Evolutionary conservation across 2,888 invertebrate species (phyloP), one percentile per base, ranked within the genome.

Genomic region (Mellilla xanthometata): DNA sequence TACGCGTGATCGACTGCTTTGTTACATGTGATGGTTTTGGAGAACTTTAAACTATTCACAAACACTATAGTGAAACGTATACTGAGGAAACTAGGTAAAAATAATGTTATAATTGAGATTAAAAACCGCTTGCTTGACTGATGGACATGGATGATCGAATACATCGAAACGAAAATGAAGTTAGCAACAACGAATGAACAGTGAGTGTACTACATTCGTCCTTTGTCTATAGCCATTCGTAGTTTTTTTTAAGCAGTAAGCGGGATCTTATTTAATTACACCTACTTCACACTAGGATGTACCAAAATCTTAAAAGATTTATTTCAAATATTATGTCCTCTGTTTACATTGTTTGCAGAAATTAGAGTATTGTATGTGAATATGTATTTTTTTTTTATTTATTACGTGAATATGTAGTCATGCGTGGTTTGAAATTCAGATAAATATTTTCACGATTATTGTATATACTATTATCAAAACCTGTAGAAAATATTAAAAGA

Each of bases 91-190:
- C 72, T 79, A 70, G 62, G 56, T 63, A 72, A 80, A 77, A 76
- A 66, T 62, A 72, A 65, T 69, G 69, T 70, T 76, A 74, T 78
- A 80, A 76, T 76, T 76, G 63, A 71, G 76, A 79, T 72, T 81
- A 79, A 68, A 48, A 76, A 84, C 86, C 84, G 86, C 88, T 85
- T 81, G 81, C 83, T 80, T 76, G 76, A 80, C 76, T 81, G 85
- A 86, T 81, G 81, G 41, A 43, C 28, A 32, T 36, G 36, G 83
- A 81, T 83, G 84, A 83, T 84, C 82, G 71, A 84, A 86, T 83
- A 87, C 52, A 81, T 84, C 45, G 49, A 85, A 68, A 68, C 45
- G 49, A 85, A 68, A 68, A 68, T 81, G 85, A 86, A 86, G 83
- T 80, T 78, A 71, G 79, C 56, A 60, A 62, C 69, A 68, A 76